phyloP scores from a whole-genome alignment of 2,113 vertebrate genomes.

The Oreochromis aureus region DNA sequence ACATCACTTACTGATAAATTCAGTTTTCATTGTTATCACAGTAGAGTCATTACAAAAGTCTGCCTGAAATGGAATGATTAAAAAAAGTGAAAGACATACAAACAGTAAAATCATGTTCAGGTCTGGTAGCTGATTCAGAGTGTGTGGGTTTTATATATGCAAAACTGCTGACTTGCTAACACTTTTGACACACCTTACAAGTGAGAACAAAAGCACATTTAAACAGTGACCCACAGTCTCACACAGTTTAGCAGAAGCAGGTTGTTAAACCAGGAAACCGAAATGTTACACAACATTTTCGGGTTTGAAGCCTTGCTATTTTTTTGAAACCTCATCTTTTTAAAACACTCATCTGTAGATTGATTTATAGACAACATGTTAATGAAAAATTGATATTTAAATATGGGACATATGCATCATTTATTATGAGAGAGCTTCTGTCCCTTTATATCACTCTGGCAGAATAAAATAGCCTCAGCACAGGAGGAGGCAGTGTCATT shows the following conservation, averaged over 20 bases:
- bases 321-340: not conserved
- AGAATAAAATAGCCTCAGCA: not conserved
- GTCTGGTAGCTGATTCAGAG: not conserved
- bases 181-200: not conserved
- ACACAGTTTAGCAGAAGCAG: not conserved
- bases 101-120: not conserved
- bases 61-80: not conserved
- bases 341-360: not conserved
- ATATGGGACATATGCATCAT: not conserved
- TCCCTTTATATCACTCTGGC: not conserved
- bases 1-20: not conserved
- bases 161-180: not conserved
- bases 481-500: not conserved
- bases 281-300: not conserved
- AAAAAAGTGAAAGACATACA: not conserved
- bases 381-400: not conserved
- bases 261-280: not conserved
- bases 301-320: not conserved
- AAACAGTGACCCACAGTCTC: not conserved
- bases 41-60: not conserved
- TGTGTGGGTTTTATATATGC: not conserved
- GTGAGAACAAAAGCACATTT: not conserved
- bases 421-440: not conserved
- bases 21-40: not conserved
- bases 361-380: not conserved